phyloP scores from a whole-genome alignment of 2,797 vertebrate genomes.

The Prionace glauca region DNA sequence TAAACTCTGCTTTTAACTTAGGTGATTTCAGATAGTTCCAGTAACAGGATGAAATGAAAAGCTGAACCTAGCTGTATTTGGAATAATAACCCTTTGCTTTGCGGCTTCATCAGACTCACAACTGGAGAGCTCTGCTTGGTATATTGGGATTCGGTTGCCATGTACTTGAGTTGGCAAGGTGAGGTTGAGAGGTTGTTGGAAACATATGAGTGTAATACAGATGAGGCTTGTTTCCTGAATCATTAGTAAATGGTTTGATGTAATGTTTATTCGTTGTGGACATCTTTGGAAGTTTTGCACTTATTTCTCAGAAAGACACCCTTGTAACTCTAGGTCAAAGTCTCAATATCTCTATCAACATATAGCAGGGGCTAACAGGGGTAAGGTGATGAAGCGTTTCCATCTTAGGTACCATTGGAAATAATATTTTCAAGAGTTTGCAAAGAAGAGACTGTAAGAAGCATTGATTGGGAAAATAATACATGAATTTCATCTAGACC shows the following conservation, averaged over 20 bases:
- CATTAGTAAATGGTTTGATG: background rate
- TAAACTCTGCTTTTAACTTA: background rate
- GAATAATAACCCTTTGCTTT: background rate
- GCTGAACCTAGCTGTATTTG: background rate
- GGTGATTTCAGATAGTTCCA: background rate
- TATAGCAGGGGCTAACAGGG: background rate
- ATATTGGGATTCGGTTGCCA: background rate
- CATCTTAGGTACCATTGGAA: background rate
- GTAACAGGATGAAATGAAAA: background rate
- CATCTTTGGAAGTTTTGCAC: background rate
- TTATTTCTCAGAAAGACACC: background rate
- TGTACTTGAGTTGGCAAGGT: background rate
- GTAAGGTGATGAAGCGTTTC: background rate
- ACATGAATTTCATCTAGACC: background rate
- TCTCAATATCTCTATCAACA: background rate
- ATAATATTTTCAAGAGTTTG: background rate
- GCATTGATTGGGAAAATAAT: background rate
- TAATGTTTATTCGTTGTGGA: background rate
- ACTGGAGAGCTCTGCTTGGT: background rate
- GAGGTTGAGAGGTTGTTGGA: too few relatives aligned
- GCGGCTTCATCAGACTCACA: background rate
- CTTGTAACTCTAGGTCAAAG: background rate
- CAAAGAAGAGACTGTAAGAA: background rate
- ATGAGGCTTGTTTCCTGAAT: background rate
- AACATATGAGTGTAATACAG: background rate